phyloP scores from a whole-genome alignment of 1,140 invertebrate genomes.

The Brachionus paranguensis region DNA sequence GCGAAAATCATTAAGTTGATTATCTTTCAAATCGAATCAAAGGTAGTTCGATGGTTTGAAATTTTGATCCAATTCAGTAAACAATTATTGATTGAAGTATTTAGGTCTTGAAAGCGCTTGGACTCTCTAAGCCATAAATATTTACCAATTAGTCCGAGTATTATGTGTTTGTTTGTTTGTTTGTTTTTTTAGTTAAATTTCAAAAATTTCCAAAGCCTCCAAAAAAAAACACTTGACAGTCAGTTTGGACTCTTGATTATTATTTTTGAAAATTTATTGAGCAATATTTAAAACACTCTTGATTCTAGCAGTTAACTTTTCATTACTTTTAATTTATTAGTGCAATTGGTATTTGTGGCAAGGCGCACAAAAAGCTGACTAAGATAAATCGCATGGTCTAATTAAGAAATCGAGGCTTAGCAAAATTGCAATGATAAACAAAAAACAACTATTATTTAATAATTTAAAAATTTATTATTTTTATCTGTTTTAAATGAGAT shows the following conservation, averaged over 20 bases:
- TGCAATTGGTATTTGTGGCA: background rate
- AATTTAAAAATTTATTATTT: background rate
- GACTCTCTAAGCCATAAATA: background rate
- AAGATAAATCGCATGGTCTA: background rate
- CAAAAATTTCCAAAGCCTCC: background rate
- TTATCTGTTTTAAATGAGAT: background rate
- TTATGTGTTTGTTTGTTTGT: background rate
- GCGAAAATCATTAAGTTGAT: background rate
- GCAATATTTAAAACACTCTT: background rate
- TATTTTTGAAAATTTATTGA: background rate
- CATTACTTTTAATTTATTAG: background rate
- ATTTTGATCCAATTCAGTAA: background rate
- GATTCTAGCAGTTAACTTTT: background rate
- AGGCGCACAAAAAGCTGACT: background rate
- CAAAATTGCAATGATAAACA: background rate
- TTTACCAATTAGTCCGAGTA: background rate
- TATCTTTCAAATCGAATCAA: background rate
- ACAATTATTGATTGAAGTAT: background rate
- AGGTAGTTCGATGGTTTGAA: background rate
- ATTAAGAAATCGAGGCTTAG: background rate
- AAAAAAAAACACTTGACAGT: background rate
- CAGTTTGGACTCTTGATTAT: background rate
- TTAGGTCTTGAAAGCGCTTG: background rate
- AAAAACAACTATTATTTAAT: background rate
- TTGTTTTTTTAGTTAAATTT: background rate